These are phyloP conservation scores for Struthidea cinerea DNA, from an alignment of 2,113 vertebrate species.

Conservation along the genomic window DNA sequence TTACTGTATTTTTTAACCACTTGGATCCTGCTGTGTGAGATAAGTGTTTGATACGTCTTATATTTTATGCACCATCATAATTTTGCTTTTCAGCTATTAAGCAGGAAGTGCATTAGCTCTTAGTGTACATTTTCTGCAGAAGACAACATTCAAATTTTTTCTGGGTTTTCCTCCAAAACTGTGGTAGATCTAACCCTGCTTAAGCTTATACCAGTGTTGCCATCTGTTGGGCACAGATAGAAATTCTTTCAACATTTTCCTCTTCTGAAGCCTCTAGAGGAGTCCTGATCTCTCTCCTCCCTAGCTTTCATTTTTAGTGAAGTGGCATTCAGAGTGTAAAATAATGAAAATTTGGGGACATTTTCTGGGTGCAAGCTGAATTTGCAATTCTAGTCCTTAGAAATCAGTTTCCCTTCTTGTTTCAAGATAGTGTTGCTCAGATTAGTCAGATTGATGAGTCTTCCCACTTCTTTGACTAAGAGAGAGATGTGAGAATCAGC, in stretches of 20 bases:
- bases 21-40: neutral
- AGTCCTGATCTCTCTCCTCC: neutral
- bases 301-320: neutral
- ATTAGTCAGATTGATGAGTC: conserved; percentile 23
- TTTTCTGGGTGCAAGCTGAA: neutral
- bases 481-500: neutral
- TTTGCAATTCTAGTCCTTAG: neutral
- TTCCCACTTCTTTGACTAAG: conserved; percentile 11
- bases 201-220: neutral
- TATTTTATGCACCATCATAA: neutral
- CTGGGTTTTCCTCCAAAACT: neutral
- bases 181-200: neutral
- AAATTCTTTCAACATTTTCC: neutral
- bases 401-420: neutral
- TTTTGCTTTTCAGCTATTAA: neutral
- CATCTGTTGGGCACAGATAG: neutral
- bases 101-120: neutral
- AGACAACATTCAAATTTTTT: neutral
- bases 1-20: neutral
- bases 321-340: neutral
- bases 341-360: neutral
- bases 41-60: neutral
- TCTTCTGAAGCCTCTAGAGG: neutral
- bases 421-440: neutral
- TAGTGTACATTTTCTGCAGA: neutral